Evolutionary conservation across 2,888 invertebrate genomes (phyloP), one percentile per base, ranked within the genome.

Genomic region (Pinctada fucata): DNA sequence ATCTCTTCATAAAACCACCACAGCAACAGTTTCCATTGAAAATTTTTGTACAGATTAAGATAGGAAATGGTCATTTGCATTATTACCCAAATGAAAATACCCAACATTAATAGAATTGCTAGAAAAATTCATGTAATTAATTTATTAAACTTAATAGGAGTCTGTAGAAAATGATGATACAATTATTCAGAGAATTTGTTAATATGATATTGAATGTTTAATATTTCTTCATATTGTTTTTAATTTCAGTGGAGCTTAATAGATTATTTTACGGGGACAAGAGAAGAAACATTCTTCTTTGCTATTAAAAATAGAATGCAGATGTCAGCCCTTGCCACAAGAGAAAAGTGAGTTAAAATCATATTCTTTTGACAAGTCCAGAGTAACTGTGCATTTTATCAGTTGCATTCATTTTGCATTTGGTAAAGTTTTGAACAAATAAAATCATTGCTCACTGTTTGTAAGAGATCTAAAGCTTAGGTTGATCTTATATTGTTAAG

Each of bases 261-360:
- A 48, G 76, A 65, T 8, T 91, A 86, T 80, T 92, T 92, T 84
- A 88, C 89, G 51, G 90, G 90, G 5, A 92, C 92, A 6, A 85
- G 91, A 80, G 92, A 92, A 75, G 92, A 92, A 79, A 90, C 89
- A n/a, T 92, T 92, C 84, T 92, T 92, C 86, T 90, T 92, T 81
- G 90, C 90, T 13, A 88, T 92, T 69, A 91, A 91, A 77, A 86
- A 81, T 70, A 82, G 91, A 73, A 90, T 92, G 84, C 85, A 88
- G 68, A 84, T 92, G 76, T 91, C 92, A 10, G 87, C 89, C n/a
- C 80, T 91, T 45, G 90, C 91, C 8, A 90, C 89, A 3, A 87
- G 91, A 76, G 91, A 91, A 82, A 90, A 87, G 91, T 91, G 80
- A 84, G 87, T 31, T 31, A 31, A 31, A 31, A 31, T 31, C 31